Base-by-base conservation (phyloP, 1,140 invertebrate genomes). In the Alviniconcha marisindica region DNA sequence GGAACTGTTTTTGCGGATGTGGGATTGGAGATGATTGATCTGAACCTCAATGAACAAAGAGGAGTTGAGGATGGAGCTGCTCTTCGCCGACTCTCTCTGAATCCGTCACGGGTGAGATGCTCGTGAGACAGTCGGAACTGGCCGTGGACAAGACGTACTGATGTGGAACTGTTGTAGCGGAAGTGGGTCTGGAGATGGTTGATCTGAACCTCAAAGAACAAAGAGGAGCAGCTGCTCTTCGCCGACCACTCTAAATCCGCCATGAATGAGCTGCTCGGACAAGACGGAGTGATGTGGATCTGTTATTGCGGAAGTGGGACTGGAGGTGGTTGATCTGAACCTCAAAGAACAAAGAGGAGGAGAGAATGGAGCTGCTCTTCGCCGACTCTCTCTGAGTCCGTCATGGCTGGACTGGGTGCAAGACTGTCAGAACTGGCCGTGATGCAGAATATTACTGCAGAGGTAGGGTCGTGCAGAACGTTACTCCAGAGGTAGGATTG, bases 11-110 rank as follows among this genome's bases (percentile, higher is more conserved):
- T n/a, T n/a, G 14, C 89, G 87, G 33, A 91, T 91, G 10, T 85
- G 84, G 77, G n/a, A 82, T 88, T 14, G 91, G 92, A 33, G 92
- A 91, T 1, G 89, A 92, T 60, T 87, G 89, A 3, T 93, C 92
- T 85, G 91, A 90, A 78, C 84, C 88, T 78, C 88, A 83, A 63
- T 38, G 79, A 28, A 44, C 73, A 12, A 85, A 87, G 60, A 15
- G 86, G n/a, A n/a, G n/a, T n/a, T n/a, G n/a, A n/a, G n/a, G 18
- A 87, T 92, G 88, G 88, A 90, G 77, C 85, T 92, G 51, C 83
- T 92, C 18, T 89, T 92, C 28, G 89, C 89, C 24, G 90, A 90
- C 54, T 85, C 88, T n/a, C 73, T 88, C 87, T 10, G 85, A 85
- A 12, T 36, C 44, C 36, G 31, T 87, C 33, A 85, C 82, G 51